These are phyloP conservation scores for Hephaestus fuliginosus DNA, from an alignment of 2,797 vertebrate species.

Conservation along the genomic window DNA sequence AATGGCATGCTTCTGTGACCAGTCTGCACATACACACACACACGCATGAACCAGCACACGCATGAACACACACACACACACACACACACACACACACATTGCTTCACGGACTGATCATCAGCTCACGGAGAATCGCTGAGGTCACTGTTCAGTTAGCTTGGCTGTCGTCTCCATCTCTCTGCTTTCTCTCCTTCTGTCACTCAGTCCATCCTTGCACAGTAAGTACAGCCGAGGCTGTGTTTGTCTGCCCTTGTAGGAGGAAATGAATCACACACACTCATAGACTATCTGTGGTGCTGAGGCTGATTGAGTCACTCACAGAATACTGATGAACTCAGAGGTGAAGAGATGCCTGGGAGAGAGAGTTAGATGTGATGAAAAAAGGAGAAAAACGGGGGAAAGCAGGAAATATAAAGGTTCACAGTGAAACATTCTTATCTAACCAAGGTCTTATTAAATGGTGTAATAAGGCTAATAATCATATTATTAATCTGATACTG, in stretches of 20 bases:
- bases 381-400: constrained; percentile 21
- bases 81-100: constrained; percentile 21
- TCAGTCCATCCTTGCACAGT: constrained; percentile 47
- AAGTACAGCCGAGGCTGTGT: constrained; percentile 41
- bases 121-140: constrained; percentile 41
- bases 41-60: not conserved
- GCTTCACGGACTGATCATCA: constrained; percentile 28
- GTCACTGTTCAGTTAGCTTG: constrained; percentile 57
- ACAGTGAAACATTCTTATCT: constrained; percentile 25
- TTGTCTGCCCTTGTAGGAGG: constrained; percentile 62
- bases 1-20: constrained; percentile 60
- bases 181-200: constrained; percentile 45
- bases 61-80: constrained; percentile 16
- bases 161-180: constrained; percentile 42
- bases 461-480: constrained; percentile 11
- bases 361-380: constrained; percentile 40
- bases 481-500: constrained; percentile 8
- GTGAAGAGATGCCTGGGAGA: constrained; percentile 50
- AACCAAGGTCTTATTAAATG: constrained; percentile 12
- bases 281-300: constrained; percentile 52
- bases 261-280: constrained; percentile 66
- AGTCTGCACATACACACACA: constrained; percentile 27
- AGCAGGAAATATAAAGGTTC: constrained; percentile 24
- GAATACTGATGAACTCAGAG: constrained; percentile 73
- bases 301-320: constrained; percentile 65